Conservation (phyloP, 2,113 vertebrate genomes). For the Tympanuchus pallidicinctus region DNA sequence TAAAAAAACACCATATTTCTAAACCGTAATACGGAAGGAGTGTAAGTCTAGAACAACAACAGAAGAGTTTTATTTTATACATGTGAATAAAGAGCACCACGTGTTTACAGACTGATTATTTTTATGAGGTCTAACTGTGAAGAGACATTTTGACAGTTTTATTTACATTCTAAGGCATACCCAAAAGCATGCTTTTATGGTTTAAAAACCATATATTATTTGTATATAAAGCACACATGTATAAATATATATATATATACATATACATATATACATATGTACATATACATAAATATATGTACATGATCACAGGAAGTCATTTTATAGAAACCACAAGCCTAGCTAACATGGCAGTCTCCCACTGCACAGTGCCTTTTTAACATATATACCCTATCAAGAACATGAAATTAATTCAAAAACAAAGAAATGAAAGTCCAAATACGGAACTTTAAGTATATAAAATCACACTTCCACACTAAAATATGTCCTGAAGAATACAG, state of each 20-base stretch:
- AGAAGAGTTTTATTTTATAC: background rate
- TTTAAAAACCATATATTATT: conserved; percentile 11
- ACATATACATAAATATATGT: background rate
- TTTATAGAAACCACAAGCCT: conserved; percentile 9
- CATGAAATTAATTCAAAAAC: background rate
- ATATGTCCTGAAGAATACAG: background rate
- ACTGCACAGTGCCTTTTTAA: background rate
- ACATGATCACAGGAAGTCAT: background rate
- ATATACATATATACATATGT: background rate
- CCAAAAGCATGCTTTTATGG: background rate
- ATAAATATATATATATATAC: background rate
- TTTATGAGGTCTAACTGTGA: conserved; percentile 40
- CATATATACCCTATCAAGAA: background rate
- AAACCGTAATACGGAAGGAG: background rate
- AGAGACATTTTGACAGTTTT: conserved; percentile 45
- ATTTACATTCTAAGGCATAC: conserved; percentile 25
- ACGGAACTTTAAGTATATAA: background rate
- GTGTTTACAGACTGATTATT: conserved; percentile 46
- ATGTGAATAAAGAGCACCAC: background rate
- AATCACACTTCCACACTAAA: background rate
- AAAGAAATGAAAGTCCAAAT: background rate
- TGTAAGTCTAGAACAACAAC: background rate
- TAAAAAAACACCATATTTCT: background rate
- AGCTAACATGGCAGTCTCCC: background rate
- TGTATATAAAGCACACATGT: background rate